Base-by-base conservation (phyloP, 92 coral and sea anemone genomes). In the Heliopora coerulea region DNA sequence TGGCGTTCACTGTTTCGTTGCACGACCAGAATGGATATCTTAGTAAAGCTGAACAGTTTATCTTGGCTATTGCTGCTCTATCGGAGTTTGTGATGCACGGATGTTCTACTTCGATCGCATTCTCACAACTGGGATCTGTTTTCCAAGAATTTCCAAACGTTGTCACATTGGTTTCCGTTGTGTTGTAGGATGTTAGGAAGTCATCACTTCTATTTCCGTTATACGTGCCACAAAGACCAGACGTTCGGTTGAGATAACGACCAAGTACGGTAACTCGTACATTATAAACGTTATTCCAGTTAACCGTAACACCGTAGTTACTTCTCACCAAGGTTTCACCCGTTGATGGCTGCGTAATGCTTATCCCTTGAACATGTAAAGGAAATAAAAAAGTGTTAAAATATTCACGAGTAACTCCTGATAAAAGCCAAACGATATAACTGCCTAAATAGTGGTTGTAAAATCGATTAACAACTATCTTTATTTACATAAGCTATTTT, bases 221-320 rank as follows among this genome's bases (percentile, higher is more conserved):
- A 25, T 66, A 66, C 11, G 73, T 66, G 8, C 73, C 73, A 66
- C 73, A 66, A 23, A 66, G 50, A 66, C 73, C 73, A 66, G 73
- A 41, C 9, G 73, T 66, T 66, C 24, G 23, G 26, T 66, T 66
- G 23, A 41, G 21, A 20, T 66, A 68, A 13, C 74, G 74, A 68
- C 59, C 74, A 5, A 49, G n/a, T 26, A 68, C 41, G 1, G 20
- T 49, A 25, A 68, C 59, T 0, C 74, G 37, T 0, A 68, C 74
- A 19, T 68, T 68, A 13, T 28, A 49, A 23, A 44, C 73, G 27
- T 66, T 66, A 49, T 66, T 66, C 73, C 73, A 66, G 1, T 41
- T 3, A 1, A 66, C 57, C n/a, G 21, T 49, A 20, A 68, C 59
- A 46, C 74, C 74, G 48, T 68, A 68, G 34, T 68, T 34, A 68